Percentiles rank a stretch among this genome's conserved stretches.
Conservation (phyloP, 2,113 vertebrate genomes). For the Haplotaxodon microlepis region DNA sequence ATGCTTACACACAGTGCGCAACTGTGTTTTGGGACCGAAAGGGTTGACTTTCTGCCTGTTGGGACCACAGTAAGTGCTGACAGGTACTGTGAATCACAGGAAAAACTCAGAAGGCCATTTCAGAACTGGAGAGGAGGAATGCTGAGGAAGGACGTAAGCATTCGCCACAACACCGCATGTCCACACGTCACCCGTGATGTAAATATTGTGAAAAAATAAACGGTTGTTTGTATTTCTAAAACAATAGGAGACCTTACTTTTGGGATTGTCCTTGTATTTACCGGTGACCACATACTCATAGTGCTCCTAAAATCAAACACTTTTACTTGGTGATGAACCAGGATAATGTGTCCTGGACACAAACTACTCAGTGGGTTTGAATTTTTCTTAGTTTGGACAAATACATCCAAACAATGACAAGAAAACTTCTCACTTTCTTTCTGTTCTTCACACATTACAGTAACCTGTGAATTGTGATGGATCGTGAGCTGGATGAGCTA, state of each 20-base stretch:
- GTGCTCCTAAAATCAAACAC: neutral
- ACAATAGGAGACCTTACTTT: neutral
- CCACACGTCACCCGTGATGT: neutral
- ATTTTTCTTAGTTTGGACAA: neutral
- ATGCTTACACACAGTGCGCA: rapidly evolving
- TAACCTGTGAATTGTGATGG: neutral
- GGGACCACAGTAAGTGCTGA: neutral
- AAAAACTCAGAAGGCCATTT: neutral
- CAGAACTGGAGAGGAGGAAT: neutral
- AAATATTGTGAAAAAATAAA: neutral
- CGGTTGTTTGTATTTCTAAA: neutral
- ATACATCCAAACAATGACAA: neutral
- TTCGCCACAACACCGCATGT: neutral
- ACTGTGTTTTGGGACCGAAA: neutral
- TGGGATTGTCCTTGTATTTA: neutral
- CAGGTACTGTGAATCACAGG: neutral
- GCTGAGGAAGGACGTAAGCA: neutral
- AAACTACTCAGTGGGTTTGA: neutral
- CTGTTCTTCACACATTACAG: neutral
- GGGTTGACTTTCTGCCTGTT: neutral
- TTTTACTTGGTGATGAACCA: neutral
- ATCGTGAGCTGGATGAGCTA: neutral
- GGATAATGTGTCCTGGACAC: neutral
- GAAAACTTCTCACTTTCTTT: neutral
- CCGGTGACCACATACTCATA: neutral